phyloP scores from a whole-genome alignment of 2,888 invertebrate genomes.

The Deilephila porcellus region DNA sequence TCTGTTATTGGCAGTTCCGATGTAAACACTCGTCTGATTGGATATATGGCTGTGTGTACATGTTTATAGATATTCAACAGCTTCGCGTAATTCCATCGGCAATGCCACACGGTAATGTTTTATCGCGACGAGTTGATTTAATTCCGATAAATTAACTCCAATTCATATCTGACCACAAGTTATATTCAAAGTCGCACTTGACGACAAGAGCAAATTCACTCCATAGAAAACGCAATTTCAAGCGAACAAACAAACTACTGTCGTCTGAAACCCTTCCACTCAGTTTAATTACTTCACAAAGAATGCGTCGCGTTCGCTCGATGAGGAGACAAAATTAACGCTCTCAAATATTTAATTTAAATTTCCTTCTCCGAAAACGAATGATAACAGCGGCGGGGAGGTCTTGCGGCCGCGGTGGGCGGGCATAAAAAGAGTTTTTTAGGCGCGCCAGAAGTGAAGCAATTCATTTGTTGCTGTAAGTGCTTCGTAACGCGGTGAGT shows the following conservation, averaged over 20 bases:
- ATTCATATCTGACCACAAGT: slow-evolving; percentile 38
- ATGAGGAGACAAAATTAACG: slow-evolving; percentile 85
- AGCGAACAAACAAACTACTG: slow-evolving; percentile 83
- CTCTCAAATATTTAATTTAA: slow-evolving; percentile 85
- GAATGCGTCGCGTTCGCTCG: slow-evolving; percentile 83
- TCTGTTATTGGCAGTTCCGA: slow-evolving; percentile 76
- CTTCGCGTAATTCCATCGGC: slow-evolving; percentile 34
- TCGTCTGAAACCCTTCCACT: slow-evolving; percentile 82
- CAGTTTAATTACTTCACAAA: slow-evolving; percentile 85
- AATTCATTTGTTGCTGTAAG: slow-evolving; percentile 72
- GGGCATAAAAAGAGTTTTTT: slow-evolving; percentile 66
- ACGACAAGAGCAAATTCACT: slow-evolving; percentile 73
- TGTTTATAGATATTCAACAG: slow-evolving; percentile 7
- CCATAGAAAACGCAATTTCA: slow-evolving; percentile 83
- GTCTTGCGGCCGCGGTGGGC: slow-evolving; percentile 59
- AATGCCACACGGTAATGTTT: slow-evolving; percentile 19
- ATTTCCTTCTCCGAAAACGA: slow-evolving; percentile 80
- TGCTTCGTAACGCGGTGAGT: slow-evolving; percentile 71
- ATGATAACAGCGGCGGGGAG: slow-evolving; percentile 76
- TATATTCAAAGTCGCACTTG: slow-evolving; percentile 51
- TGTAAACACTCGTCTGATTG: slow-evolving; percentile 78
- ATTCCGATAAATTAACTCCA: background rate
- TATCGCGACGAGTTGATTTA: background rate
- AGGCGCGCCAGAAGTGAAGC: slow-evolving; percentile 59
- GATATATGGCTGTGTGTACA: slow-evolving; percentile 54